A percentile compares a stretch with the other conserved stretches of the same genome.
Evolutionary conservation across 1,140 invertebrate genomes (phyloP).

Genomic region (Drosophila erecta): DNA sequence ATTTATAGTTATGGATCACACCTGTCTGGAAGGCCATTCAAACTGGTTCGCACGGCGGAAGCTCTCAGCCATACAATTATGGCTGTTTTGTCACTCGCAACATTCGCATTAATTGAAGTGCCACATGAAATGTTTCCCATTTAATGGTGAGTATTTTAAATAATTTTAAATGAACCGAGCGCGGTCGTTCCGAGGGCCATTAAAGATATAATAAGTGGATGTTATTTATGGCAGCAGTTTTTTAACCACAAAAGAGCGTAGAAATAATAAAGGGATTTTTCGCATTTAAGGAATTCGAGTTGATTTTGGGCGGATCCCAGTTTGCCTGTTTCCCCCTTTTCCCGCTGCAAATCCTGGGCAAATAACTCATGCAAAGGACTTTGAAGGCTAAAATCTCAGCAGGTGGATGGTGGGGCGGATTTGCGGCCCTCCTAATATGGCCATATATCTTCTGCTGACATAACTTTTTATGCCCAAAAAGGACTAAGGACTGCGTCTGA

Average conservation of each 20-base stretch:
- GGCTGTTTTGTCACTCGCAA: conserved; percentile 41
- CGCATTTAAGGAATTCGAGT: conserved; percentile 35
- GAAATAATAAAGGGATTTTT: conserved; percentile 4
- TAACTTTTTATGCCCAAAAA: conserved; percentile 76
- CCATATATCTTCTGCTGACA: conserved; percentile 77
- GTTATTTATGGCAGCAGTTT: conserved; percentile 61
- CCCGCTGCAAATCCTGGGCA: conserved; percentile 33
- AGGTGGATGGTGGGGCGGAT: conserved; percentile 29
- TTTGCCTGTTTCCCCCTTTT: conserved; percentile 9
- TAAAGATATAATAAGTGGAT: conserved; percentile 55
- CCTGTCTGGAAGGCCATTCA: conserved; percentile 28
- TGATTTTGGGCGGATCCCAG: conserved; percentile 14
- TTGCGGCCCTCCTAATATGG: conserved; percentile 59
- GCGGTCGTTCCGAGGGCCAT: conserved; percentile 31
- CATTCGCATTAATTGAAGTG: conserved; percentile 56
- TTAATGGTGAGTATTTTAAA: conserved; percentile 52
- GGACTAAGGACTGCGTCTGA: conserved; percentile 52
- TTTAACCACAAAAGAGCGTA: conserved; percentile 39
- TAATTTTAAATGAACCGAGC: conserved; percentile 58
- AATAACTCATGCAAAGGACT: conserved; percentile 67
- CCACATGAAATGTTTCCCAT: conserved; percentile 46
- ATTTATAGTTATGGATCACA: conserved; percentile 24
- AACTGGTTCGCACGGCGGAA: conserved; percentile 16
- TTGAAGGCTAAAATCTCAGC: conserved; percentile 47
- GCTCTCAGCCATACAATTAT: conserved; percentile 25